Percentiles rank a stretch among this genome's conserved stretches.
These are phyloP conservation scores for Brachyrhaphis roseni DNA, from an alignment of 2,797 vertebrate species.

Conservation along the genomic window DNA sequence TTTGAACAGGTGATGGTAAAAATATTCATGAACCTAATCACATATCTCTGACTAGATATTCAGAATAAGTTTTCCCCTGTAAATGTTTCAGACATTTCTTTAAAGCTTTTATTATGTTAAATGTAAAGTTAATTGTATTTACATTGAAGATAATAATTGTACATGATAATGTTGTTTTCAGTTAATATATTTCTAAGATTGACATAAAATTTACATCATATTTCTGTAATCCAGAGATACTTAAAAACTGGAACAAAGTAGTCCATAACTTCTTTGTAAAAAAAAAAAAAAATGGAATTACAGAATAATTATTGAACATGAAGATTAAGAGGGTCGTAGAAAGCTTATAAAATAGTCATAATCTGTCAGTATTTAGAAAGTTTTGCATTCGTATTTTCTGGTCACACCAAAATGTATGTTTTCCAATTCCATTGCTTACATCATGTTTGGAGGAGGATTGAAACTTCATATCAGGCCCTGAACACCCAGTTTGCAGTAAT, in stretches of 20 bases:
- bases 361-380: background rate
- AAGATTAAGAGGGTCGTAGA: background rate
- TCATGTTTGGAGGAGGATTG: background rate
- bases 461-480: background rate
- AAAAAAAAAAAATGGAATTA: background rate
- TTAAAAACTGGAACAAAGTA: background rate
- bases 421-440: background rate
- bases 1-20: conserved; percentile 71
- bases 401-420: background rate
- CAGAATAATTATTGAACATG: background rate
- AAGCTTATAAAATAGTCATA: background rate
- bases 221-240: background rate
- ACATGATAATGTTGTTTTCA: background rate
- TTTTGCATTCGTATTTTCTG: background rate
- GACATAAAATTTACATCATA: background rate
- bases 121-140: background rate
- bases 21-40: background rate
- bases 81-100: background rate
- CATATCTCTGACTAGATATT: background rate
- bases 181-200: background rate
- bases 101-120: background rate
- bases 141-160: background rate
- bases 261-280: background rate
- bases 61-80: background rate
- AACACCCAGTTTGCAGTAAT: background rate